Base-by-base conservation (phyloP, 2,113 vertebrate species). In the Cyphomyrus discorhynchus region DNA sequence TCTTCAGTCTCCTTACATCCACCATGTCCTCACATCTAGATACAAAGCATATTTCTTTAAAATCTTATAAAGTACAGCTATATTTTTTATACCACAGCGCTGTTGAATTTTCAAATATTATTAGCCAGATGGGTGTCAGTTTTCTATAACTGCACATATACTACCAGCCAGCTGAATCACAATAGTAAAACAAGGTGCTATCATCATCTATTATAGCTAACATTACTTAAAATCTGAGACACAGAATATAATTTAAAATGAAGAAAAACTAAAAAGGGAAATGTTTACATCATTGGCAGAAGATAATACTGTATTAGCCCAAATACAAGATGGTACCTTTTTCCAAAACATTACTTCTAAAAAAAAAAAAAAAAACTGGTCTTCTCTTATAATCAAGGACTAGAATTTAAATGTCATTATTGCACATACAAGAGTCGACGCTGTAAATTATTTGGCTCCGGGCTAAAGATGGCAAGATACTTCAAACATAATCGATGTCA, bases 1-100 rank as follows among this genome's bases (percentile, higher is more conserved):
- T 99, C 95, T 99, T 99, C 92, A 99, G 95, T 88, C 98, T 96
- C 89, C 97, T 94, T 52, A 98, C 97, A 27, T 98, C 97, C 89
- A 98, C 97, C 97, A 98, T 98, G 92, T 98, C 97, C 94, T 98
- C 97, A 94, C 97, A 98, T 93, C 97, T 98, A 50, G 80, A 88
- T 45, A 58, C 70, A 88, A 11, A 80, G 45, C 70, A 88, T 27
- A 13, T 46, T 10, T 39, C 3, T 42, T 89, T 39, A 3, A 88
- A 27, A 53, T 3, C 50, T 53, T 21, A 35, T 8, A 31, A 53
- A 53, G 6, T 11, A 86, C 7, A 86, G 27, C 66, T 27, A 70
- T 31, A 70, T 13, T 70, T 35, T 70, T 58, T 24, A 58, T 58
- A 58, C 21, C 56, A 24, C 56, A 24, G 56, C 21, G 6, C 56